Percentiles rank a stretch among this genome's conserved stretches.
phyloP scores from a whole-genome alignment of 2,888 invertebrate genomes.

The Hydrotaea diabolus region DNA sequence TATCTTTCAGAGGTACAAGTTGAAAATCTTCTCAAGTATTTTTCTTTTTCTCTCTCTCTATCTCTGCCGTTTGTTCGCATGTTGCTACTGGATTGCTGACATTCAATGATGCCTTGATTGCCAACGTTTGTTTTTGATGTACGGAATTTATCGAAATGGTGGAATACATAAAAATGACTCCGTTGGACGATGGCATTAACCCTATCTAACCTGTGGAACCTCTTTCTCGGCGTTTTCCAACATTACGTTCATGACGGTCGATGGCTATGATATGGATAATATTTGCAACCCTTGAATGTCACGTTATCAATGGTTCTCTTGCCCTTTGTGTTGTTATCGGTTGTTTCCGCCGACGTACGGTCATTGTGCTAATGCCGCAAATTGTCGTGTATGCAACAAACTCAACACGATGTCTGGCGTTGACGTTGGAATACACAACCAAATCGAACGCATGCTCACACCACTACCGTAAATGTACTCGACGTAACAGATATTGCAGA shows the following conservation, averaged over 20 bases:
- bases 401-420: slow-evolving; percentile 45
- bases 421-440: slow-evolving; percentile 13
- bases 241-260: not conserved
- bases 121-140: too few species aligned
- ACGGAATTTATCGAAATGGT: too few species aligned
- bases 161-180: too few species aligned
- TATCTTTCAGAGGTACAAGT: too few species aligned
- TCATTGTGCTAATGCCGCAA: slow-evolving; percentile 50
- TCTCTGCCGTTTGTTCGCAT: too few species aligned
- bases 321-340: not conserved
- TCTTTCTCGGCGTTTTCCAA: not conserved
- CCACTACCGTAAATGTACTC: slow-evolving; percentile 41
- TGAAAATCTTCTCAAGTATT: too few species aligned
- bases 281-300: slow-evolving; percentile 31
- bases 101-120: too few species aligned
- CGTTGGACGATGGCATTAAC: too few species aligned
- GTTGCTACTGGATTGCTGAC: too few species aligned
- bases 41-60: too few species aligned
- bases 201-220: too few species aligned
- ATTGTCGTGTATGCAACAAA: slow-evolving; percentile 43
- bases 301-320: slow-evolving; percentile 49
- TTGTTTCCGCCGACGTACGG: slow-evolving; percentile 34
- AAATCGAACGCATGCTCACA: not conserved
- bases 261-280: not conserved
- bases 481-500: slow-evolving; percentile 51